Evolutionary conservation across 2,797 vertebrate species (phyloP).

Genomic region (Platalea minor): DNA sequence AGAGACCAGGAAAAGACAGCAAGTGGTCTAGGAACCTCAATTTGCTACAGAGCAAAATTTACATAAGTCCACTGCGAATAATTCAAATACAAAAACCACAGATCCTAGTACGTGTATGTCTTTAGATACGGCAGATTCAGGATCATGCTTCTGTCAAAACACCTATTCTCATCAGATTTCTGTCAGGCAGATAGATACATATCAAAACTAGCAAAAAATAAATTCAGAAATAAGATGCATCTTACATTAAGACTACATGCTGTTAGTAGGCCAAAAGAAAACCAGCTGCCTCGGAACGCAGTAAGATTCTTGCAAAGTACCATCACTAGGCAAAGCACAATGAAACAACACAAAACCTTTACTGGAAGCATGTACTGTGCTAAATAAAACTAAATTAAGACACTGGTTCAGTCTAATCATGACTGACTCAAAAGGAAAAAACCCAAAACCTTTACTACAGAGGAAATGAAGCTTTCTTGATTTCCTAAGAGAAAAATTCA

Average conservation of each 20-base stretch:
- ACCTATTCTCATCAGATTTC: neutral
- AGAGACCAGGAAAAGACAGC: neutral
- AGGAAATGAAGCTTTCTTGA: neutral
- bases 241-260: neutral
- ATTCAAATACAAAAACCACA: neutral
- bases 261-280: slow-evolving; percentile 20
- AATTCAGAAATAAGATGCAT: neutral
- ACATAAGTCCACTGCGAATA: neutral
- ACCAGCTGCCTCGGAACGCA: neutral
- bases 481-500: neutral
- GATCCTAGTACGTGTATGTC: neutral
- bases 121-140: neutral
- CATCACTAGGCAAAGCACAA: neutral
- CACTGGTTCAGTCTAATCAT: neutral
- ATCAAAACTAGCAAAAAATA: neutral
- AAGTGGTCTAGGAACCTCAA: neutral
- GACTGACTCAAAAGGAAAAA: neutral
- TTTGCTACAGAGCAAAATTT: neutral
- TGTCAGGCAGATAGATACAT: neutral
- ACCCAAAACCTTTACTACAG: neutral
- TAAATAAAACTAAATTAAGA: neutral
- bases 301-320: slow-evolving; percentile 1
- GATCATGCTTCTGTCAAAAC: neutral
- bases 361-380: neutral
- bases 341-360: neutral